These are phyloP conservation scores for Brachypodius melanocephalos DNA, from an alignment of 2,113 vertebrate genomes.

Conservation along the genomic window DNA sequence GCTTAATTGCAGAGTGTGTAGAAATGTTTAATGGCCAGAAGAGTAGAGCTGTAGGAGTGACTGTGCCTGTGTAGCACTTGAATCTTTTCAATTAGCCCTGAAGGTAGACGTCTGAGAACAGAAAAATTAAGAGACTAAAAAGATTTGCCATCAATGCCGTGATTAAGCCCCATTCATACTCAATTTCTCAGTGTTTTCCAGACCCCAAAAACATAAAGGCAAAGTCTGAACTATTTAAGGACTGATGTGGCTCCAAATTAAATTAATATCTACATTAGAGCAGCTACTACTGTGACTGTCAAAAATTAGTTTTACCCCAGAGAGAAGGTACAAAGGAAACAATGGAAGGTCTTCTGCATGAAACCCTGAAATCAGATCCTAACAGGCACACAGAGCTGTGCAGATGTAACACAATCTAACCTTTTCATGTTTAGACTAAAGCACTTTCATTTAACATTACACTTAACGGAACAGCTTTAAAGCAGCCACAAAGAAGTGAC, in stretches of 20 bases:
- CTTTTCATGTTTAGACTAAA: constrained; percentile 69
- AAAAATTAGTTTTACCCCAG: constrained; percentile 55
- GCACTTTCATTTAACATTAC: constrained; percentile 52
- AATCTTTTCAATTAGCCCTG: constrained; percentile 30
- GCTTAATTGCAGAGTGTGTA: constrained; percentile 22
- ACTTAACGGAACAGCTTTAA: constrained; percentile 61
- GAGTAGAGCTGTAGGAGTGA: neutral
- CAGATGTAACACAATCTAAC: constrained; percentile 65
- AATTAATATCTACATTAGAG: constrained; percentile 61
- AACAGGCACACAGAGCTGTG: neutral
- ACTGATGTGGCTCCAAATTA: constrained; percentile 59
- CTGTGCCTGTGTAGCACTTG: neutral
- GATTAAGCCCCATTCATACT: constrained; percentile 41
- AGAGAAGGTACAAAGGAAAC: constrained; percentile 64
- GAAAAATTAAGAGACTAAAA: constrained; percentile 10
- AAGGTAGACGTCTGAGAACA: neutral
- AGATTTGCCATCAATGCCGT: neutral
- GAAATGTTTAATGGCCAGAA: constrained; percentile 14
- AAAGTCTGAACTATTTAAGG: constrained; percentile 47
- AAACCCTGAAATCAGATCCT: constrained; percentile 64
- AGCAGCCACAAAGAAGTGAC: constrained; percentile 67
- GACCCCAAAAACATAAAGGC: constrained; percentile 42
- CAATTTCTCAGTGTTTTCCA: constrained; percentile 49
- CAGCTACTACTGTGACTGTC: constrained; percentile 56
- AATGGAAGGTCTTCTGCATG: constrained; percentile 50